phyloP scores from a whole-genome alignment of 1,140 invertebrate genomes.

The Ceratina calcarata region DNA sequence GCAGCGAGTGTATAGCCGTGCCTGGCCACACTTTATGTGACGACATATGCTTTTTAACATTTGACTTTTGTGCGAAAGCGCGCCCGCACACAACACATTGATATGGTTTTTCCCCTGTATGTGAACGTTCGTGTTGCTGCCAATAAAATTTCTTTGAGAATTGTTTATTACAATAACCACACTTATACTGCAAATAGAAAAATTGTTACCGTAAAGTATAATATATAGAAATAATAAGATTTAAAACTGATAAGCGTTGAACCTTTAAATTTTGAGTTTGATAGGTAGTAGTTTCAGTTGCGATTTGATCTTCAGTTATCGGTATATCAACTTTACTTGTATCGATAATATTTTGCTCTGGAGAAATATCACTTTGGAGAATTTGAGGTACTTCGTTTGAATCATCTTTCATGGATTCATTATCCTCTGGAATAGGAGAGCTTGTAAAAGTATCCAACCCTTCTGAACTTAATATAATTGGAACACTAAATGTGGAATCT shows the following conservation, averaged over 20 bases:
- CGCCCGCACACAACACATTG: slow-evolving; percentile 84
- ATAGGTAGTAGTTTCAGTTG: slow-evolving; percentile 57
- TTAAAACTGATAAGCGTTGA: neutral
- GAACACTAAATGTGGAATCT: slow-evolving; percentile 74
- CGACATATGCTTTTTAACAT: slow-evolving; percentile 86
- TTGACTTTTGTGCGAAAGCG: slow-evolving; percentile 84
- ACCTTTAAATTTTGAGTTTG: slow-evolving; percentile 77
- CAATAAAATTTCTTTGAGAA: slow-evolving; percentile 82
- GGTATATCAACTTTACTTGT: slow-evolving; percentile 29
- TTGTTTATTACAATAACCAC: slow-evolving; percentile 80
- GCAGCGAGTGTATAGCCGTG: slow-evolving; percentile 76
- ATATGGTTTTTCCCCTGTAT: slow-evolving; percentile 84
- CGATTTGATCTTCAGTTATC: slow-evolving; percentile 41
- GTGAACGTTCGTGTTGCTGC: slow-evolving; percentile 81
- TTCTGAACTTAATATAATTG: slow-evolving; percentile 75
- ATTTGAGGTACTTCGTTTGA: slow-evolving; percentile 58
- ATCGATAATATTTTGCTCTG: slow-evolving; percentile 50
- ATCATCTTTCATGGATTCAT: slow-evolving; percentile 65
- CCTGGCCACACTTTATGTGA: slow-evolving; percentile 84
- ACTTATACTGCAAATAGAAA: slow-evolving; percentile 75
- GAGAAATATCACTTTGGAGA: slow-evolving; percentile 62
- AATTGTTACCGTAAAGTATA: slow-evolving; percentile 12
- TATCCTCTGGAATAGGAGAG: slow-evolving; percentile 62
- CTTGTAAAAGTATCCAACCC: slow-evolving; percentile 71
- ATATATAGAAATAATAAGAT: neutral